Evolutionary conservation across 2,113 vertebrate species (phyloP).

Genomic region (Phodopus roborovskii): DNA sequence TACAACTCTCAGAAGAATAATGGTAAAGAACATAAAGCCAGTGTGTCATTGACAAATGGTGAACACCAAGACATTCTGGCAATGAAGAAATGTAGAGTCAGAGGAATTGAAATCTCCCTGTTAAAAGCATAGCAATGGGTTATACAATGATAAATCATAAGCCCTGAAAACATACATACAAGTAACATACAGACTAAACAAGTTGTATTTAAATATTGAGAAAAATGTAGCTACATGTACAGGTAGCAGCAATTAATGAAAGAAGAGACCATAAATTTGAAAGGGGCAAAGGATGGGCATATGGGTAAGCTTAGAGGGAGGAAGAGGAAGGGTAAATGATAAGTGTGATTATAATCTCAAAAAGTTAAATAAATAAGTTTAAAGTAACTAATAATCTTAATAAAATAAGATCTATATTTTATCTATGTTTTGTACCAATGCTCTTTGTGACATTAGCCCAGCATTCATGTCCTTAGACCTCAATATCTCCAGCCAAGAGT

Average conservation of each 20-base stretch:
- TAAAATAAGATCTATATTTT: not conserved
- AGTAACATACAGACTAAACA: not conserved
- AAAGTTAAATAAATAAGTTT: not conserved
- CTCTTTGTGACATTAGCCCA: not conserved
- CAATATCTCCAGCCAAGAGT: not conserved
- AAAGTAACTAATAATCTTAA: not conserved
- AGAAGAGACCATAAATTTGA: not conserved
- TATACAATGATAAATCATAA: not conserved
- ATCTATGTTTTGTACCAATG: not conserved
- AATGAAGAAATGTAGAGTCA: too few species aligned
- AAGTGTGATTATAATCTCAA: not conserved
- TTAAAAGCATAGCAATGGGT: too few species aligned
- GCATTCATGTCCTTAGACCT: not conserved
- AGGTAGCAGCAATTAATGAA: not conserved
- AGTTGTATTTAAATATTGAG: not conserved
- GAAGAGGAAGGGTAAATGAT: fast-evolving
- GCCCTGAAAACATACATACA: not conserved
- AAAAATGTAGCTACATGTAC: not conserved
- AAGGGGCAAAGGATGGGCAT: not conserved
- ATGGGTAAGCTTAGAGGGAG: not conserved
- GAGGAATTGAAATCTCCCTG: too few species aligned
- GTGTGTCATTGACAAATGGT: too few species aligned
- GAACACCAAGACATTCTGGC: too few species aligned
- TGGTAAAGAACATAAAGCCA: too few species aligned
- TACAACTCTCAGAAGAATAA: too few species aligned